Percentiles rank a stretch among this genome's conserved stretches.
These are phyloP conservation scores for Leucophora obtusa DNA, from an alignment of 2,888 invertebrate genomes.

Conservation along the genomic window DNA sequence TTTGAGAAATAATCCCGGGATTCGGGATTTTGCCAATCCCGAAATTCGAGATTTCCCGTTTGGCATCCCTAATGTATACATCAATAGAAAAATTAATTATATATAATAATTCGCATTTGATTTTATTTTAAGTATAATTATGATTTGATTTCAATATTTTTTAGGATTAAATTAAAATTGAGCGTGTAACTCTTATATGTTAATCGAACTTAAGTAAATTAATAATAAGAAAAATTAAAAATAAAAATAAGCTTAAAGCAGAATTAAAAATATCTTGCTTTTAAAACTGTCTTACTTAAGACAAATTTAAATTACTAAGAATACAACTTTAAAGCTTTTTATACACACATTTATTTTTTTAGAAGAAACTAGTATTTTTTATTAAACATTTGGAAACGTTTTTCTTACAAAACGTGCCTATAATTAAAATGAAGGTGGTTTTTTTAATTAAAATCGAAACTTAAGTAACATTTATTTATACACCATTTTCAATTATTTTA, in stretches of 20 bases:
- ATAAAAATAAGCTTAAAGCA: conserved; percentile 54
- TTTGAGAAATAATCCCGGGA: no score
- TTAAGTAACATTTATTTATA: conserved; percentile 60
- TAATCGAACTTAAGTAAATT: conserved; percentile 13
- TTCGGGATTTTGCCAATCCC: no score
- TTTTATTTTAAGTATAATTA: conserved; percentile 55
- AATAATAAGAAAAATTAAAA: conserved; percentile 37
- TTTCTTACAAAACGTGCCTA: no score
- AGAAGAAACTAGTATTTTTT: no score
- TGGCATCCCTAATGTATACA: no score
- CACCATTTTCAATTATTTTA: background rate
- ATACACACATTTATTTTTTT: no score
- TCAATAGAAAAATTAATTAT: conserved; percentile 63
- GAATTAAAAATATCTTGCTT: conserved; percentile 28
- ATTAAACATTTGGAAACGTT: no score
- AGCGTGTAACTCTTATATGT: conserved; percentile 40
- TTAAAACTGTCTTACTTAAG: conserved; percentile 16
- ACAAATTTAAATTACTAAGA: conserved; percentile 10
- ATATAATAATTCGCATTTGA: conserved; percentile 42
- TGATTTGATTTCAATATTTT: conserved; percentile 50
- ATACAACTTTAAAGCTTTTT: no score
- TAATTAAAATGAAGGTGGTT: background rate
- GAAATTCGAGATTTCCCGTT: no score
- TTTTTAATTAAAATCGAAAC: conserved; percentile 19
- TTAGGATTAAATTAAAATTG: conserved; percentile 52